A percentile compares a stretch with the other conserved stretches of the same genome.
Evolutionary conservation across 2,797 vertebrate species (phyloP).

Genomic region (Pipistrellus pygmaeus): DNA sequence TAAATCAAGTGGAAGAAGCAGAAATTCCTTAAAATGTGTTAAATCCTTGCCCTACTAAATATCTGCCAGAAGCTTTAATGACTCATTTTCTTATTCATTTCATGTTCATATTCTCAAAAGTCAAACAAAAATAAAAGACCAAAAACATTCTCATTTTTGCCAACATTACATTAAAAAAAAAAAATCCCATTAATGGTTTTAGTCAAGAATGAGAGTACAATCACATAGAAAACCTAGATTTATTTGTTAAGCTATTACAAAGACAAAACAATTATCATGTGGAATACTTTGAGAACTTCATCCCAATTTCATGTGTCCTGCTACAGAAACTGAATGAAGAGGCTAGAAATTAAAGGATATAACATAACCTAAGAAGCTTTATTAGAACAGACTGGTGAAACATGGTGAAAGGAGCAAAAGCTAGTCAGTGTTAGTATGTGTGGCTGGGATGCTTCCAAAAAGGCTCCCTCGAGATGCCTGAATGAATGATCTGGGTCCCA

Average conservation of each 20-base stretch:
- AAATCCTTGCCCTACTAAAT: not conserved
- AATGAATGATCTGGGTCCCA: constrained; percentile 36
- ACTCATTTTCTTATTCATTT: not conserved
- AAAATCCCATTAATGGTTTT: constrained; percentile 37
- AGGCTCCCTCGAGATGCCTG: not conserved
- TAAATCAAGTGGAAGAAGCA: not conserved
- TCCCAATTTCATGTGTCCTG: constrained; percentile 52
- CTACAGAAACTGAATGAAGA: constrained; percentile 68
- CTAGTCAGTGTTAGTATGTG: not conserved
- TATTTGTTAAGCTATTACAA: constrained; percentile 88
- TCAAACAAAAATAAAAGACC: constrained; percentile 46
- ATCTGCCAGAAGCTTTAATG: not conserved
- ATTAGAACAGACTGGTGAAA: constrained; percentile 14
- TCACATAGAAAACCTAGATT: constrained; percentile 88
- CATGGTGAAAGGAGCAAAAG: not conserved
- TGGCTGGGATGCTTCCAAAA: not conserved
- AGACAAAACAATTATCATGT: constrained; percentile 79
- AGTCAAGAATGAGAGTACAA: constrained; percentile 70
- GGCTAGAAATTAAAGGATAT: constrained; percentile 10
- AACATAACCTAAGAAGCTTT: not conserved
- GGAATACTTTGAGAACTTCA: constrained; percentile 61
- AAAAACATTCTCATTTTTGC: constrained; percentile 18
- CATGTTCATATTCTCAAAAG: constrained; percentile 45
- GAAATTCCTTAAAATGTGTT: constrained; percentile 25
- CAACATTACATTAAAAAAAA: not conserved